A percentile compares a stretch with the other conserved stretches of the same genome.
Conservation (phyloP, 2,113 vertebrate species). For the Micronisus gabar region DNA sequence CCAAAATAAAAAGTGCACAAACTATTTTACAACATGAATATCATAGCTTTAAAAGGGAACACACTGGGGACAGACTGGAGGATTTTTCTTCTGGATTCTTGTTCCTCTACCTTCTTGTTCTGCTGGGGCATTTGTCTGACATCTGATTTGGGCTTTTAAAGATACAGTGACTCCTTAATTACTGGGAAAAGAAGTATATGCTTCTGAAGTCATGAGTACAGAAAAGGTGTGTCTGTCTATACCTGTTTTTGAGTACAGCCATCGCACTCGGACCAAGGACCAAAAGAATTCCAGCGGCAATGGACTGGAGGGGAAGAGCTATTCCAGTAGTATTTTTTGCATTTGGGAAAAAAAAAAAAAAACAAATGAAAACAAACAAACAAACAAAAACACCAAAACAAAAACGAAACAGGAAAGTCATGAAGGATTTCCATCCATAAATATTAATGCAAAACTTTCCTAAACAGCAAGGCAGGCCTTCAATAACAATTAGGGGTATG, state of each 20-base stretch:
- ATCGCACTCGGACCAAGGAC: slow-evolving; percentile 86
- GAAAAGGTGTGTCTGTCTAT: background rate
- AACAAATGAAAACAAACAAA: no score
- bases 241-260: slow-evolving; percentile 84
- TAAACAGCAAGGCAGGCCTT: background rate
- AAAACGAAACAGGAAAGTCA: background rate
- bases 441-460: background rate
- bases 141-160: background rate
- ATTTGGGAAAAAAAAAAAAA: background rate
- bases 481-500: background rate
- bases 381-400: no score
- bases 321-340: background rate
- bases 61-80: background rate
- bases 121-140: background rate
- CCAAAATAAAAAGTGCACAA: background rate
- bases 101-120: background rate
- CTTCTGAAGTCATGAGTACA: background rate
- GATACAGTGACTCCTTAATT: background rate
- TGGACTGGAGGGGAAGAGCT: slow-evolving; percentile 66
- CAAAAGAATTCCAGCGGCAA: slow-evolving; percentile 83
- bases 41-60: background rate
- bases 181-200: background rate
- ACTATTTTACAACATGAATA: background rate
- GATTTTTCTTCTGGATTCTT: background rate
- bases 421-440: background rate